These are phyloP conservation scores for Strigamia maritima DNA, from an alignment of 2,888 invertebrate species.

Conservation along the genomic window DNA sequence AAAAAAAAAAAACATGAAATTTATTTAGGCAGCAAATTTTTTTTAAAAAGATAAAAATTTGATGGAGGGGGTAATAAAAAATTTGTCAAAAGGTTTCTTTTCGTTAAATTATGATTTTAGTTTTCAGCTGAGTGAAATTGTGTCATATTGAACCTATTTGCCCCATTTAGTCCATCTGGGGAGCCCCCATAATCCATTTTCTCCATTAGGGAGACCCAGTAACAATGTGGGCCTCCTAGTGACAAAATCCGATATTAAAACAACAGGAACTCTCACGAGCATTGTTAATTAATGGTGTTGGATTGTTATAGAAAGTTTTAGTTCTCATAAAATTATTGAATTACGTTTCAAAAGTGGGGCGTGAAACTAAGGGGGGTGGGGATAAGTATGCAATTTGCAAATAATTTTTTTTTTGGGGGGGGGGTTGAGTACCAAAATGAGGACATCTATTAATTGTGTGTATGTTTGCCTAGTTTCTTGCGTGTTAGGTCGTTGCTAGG, in stretches of 20 bases:
- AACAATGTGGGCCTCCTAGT: not conserved
- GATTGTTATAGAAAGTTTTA: not conserved
- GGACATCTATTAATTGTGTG: not conserved
- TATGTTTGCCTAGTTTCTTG: not conserved
- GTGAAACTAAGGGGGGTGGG: not conserved
- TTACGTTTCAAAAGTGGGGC: not conserved
- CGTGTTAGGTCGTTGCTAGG: not conserved
- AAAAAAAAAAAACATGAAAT: no score
- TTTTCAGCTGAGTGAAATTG: not conserved
- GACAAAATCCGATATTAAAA: constrained; percentile 6
- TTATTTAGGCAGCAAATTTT: not conserved
- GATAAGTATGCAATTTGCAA: not conserved
- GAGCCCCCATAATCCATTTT: constrained; percentile 2
- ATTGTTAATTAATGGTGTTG: not conserved
- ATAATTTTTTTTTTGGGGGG: not conserved
- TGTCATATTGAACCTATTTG: not conserved
- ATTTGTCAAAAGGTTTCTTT: not conserved
- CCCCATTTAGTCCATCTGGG: not conserved
- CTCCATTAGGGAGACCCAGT: not conserved
- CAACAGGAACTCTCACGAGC: not conserved
- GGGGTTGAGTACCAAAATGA: not conserved
- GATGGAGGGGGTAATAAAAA: not conserved
- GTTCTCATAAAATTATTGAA: no score
- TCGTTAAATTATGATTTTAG: not conserved
- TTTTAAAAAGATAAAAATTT: no score